Evolutionary conservation across 2,113 vertebrate species (phyloP).

Genomic region (Phocoena sinus): DNA sequence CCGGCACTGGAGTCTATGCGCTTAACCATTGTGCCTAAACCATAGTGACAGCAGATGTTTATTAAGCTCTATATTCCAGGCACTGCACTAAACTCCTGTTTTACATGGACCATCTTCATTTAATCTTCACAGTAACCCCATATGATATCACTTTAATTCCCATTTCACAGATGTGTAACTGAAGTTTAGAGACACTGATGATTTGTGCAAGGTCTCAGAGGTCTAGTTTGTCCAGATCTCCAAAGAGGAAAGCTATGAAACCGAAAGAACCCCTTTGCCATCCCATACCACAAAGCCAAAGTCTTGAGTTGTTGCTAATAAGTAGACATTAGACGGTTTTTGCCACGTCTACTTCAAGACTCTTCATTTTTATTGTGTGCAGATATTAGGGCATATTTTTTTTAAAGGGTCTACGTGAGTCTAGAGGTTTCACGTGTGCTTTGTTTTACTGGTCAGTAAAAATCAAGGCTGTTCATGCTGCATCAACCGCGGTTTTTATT

Average conservation of each 20-base stretch:
- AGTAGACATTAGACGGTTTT: neutral
- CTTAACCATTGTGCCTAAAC: neutral
- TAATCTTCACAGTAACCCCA: neutral
- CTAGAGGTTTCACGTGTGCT: conserved; percentile 29
- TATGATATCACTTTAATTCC: neutral
- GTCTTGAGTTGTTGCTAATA: neutral
- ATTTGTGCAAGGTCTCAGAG: neutral
- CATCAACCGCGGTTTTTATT: conserved; percentile 64
- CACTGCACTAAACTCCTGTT: neutral
- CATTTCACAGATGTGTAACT: neutral
- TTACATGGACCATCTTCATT: neutral
- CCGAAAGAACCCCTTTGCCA: neutral
- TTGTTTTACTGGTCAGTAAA: conserved; percentile 66
- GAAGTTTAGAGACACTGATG: neutral
- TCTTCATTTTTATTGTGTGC: neutral
- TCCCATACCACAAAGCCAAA: neutral
- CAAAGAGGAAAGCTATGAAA: neutral
- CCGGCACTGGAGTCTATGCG: neutral
- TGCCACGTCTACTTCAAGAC: neutral
- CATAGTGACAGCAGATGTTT: neutral
- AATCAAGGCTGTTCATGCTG: conserved; percentile 69
- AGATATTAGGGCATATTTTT: neutral
- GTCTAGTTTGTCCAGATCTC: neutral
- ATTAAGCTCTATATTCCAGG: neutral
- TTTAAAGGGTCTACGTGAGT: neutral